Base-by-base conservation (phyloP, 2,113 vertebrate genomes). In the Epinephelus cyanopodus region DNA sequence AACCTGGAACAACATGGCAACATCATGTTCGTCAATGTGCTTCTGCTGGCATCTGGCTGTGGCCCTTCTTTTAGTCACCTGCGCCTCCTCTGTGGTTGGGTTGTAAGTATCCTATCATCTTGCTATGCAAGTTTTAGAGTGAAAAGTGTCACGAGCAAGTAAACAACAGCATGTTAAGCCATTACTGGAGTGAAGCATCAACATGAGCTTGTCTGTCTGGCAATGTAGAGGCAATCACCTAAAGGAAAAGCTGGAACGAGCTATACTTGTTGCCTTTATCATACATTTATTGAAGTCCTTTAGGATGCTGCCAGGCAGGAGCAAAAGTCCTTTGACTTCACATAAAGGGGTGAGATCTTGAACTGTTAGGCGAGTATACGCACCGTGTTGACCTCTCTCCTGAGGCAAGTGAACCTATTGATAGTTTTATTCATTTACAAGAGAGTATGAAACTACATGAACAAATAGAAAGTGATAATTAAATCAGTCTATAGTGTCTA, bases 21-120 rank as follows among this genome's bases (percentile, higher is more conserved):
- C 90, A 52, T 97, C 89, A 99, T 98, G 97, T 99, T 99, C 50
- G 86, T 98, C 91, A 0, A 97, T 99, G 97, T 99, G 98, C 86
- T 99, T 97, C 94, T 98, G 97, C 92, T 99, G 98, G 98, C 98
- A 99, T 91, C 95, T 96, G 48, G 89, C 96, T 3, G 90, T 90
- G 0, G 95, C 97, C 1, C 25, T 97, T 66, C 74, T 95, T 39
- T 58, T 97, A 23, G 83, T 96, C 42, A 68, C 81, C 1, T 1
- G 89, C 21, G 96, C 92, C 75, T 96, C 95, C 73, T 65, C 65
- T 3, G 72, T 95, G 0, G 77, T 96, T 50, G 96, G 93, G 90
- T 94, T 95, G 98, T 99, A 95, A 8, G 93, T 93, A 84, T 83
- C 25, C 4, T 15, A 11, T 61, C 7, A 9, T 50, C 71, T 19